Conservation (phyloP, 1,140 invertebrate genomes). For the Saccostrea glomerata region DNA sequence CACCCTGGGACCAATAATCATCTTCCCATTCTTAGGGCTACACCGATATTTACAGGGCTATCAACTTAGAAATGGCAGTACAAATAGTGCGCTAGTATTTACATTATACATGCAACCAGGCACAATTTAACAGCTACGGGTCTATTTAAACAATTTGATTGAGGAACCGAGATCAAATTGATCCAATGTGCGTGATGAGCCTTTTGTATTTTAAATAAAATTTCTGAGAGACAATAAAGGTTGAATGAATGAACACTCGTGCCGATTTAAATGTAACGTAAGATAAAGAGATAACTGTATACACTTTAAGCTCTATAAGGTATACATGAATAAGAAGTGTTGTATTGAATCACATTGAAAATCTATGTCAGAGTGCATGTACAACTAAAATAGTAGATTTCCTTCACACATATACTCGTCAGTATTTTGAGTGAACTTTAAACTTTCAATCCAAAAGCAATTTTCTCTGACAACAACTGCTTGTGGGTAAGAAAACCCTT, state of each 20-base stretch:
- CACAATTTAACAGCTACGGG: neutral
- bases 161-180: neutral
- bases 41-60: neutral
- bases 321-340: no score
- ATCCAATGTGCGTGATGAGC: neutral
- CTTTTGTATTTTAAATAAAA: conserved; percentile 13
- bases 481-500: no score
- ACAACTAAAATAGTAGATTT: no score
- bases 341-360: no score
- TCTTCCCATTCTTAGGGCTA: neutral
- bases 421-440: no score
- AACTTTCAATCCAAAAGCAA: no score
- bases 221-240: neutral
- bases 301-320: no score
- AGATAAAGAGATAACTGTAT: neutral
- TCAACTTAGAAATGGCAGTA: neutral
- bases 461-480: no score
- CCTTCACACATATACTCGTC: no score
- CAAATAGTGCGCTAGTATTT: neutral
- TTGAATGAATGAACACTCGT: neutral
- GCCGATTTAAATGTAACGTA: neutral
- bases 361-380: no score
- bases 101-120: neutral
- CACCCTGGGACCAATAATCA: neutral
- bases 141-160: neutral